These are phyloP conservation scores for Phoxinus dragarum DNA, from an alignment of 2,797 vertebrate species.

Conservation along the genomic window DNA sequence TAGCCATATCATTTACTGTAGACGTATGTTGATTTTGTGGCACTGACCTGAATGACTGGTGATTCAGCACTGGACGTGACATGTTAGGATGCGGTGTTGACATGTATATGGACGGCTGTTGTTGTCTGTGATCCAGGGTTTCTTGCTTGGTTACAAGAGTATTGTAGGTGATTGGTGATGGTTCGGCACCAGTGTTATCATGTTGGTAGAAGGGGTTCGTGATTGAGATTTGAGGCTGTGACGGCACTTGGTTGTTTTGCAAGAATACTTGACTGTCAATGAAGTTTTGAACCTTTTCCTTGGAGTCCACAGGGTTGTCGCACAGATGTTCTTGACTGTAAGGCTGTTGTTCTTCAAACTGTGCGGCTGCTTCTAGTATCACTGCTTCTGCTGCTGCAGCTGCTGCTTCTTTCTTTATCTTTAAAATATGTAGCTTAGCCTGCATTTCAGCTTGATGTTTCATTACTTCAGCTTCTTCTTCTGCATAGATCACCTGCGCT, in stretches of 20 bases:
- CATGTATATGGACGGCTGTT: no score
- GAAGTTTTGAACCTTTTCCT: not conserved
- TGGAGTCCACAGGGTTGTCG: not conserved
- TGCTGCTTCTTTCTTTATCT: not conserved
- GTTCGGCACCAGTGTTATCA: not conserved
- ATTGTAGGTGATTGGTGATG: not conserved
- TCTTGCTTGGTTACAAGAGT: not conserved
- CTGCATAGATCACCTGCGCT: no score
- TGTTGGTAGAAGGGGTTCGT: not conserved
- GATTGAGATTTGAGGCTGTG: not conserved
- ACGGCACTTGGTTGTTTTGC: not conserved
- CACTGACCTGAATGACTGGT: no score
- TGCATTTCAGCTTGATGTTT: no score
- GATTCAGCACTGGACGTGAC: not conserved
- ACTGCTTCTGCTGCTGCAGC: no score
- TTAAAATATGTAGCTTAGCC: no score
- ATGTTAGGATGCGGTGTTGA: not conserved
- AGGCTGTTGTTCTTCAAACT: not conserved
- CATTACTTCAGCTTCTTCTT: no score
- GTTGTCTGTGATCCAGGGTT: not conserved
- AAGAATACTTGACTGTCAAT: not conserved
- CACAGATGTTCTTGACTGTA: not conserved
- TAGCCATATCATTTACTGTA: no score
- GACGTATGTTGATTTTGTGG: no score
- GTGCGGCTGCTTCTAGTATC: no score